phyloP scores from a whole-genome alignment of 2,797 vertebrate genomes.

The Vireo griseus region DNA sequence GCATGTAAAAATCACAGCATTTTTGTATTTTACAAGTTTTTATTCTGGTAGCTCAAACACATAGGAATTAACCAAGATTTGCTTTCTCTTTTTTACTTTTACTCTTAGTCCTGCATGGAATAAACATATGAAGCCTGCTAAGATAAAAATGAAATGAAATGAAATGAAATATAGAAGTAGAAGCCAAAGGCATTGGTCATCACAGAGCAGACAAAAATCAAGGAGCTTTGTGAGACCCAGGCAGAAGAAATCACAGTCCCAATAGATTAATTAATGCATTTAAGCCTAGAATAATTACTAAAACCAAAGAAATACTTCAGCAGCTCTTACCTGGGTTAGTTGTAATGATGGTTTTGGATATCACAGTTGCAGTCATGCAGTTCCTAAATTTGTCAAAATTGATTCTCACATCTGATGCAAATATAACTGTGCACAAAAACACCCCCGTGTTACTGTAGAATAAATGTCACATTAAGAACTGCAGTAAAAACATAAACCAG shows the following conservation, averaged over 20 bases:
- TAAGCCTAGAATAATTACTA: not conserved
- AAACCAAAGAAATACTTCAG: not conserved
- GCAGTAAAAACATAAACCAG: constrained; percentile 5
- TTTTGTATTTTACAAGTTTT: not conserved
- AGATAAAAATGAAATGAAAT: not conserved
- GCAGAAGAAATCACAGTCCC: not conserved
- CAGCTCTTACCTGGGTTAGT: constrained; percentile 87
- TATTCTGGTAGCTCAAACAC: not conserved
- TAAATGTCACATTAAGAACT: not conserved
- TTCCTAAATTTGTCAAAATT: constrained; percentile 92
- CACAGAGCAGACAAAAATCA: not conserved
- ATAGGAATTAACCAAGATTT: not conserved
- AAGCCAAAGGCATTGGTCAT: not conserved
- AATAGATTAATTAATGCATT: not conserved
- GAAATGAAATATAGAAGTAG: too few relatives aligned
- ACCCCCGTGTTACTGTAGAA: not conserved
- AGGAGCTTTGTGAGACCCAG: not conserved
- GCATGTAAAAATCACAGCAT: not conserved
- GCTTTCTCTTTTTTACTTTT: not conserved
- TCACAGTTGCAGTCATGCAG: constrained; percentile 88
- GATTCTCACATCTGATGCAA: constrained; percentile 90
- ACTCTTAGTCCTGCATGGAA: not conserved
- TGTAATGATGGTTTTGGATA: constrained; percentile 93
- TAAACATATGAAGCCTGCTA: not conserved
- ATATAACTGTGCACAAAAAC: constrained; percentile 82